A percentile compares a stretch with the other conserved stretches of the same genome.
Conservation (phyloP, 2,888 invertebrate species). For the Diabrotica balteata region DNA sequence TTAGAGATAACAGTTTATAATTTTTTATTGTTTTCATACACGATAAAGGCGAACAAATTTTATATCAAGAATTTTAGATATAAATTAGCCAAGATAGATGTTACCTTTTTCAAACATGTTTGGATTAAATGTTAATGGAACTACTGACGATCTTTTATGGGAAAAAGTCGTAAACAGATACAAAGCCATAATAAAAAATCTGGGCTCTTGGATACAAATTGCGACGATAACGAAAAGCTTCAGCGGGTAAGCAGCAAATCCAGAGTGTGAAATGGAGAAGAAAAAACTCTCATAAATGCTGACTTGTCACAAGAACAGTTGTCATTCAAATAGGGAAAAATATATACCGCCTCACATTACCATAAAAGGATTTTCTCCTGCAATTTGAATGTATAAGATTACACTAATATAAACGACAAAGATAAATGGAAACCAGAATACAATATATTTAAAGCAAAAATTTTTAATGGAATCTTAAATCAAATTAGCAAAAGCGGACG, state of each 20-base stretch:
- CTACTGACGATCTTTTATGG: background rate
- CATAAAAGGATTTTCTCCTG: slow-evolving; percentile 19
- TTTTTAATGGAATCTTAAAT: too few species aligned
- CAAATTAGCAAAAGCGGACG: too few species aligned
- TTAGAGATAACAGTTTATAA: too few species aligned
- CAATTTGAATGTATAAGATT: slow-evolving; percentile 19
- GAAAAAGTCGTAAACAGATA: slow-evolving; percentile 5
- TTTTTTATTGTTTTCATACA: too few species aligned
- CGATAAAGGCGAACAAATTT: too few species aligned
- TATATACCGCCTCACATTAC: slow-evolving; percentile 20
- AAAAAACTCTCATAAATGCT: slow-evolving; percentile 23
- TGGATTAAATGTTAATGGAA: background rate
- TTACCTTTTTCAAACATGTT: background rate
- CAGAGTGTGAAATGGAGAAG: slow-evolving; percentile 23
- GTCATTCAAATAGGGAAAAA: slow-evolving; percentile 24
- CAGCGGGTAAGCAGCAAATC: slow-evolving; percentile 14
- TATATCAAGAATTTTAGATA: too few species aligned
- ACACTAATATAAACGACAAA: slow-evolving; percentile 6
- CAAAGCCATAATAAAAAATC: slow-evolving; percentile 9
- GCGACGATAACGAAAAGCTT: slow-evolving; percentile 15
- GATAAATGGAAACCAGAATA: background rate
- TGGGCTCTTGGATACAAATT: slow-evolving; percentile 15
- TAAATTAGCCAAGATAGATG: background rate
- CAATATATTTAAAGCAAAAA: background rate
- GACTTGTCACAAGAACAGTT: slow-evolving; percentile 19